Evolutionary conservation across 2,113 vertebrate species (phyloP), one percentile per base, ranked within the genome.

Genomic region (Gymnarchus niloticus): DNA sequence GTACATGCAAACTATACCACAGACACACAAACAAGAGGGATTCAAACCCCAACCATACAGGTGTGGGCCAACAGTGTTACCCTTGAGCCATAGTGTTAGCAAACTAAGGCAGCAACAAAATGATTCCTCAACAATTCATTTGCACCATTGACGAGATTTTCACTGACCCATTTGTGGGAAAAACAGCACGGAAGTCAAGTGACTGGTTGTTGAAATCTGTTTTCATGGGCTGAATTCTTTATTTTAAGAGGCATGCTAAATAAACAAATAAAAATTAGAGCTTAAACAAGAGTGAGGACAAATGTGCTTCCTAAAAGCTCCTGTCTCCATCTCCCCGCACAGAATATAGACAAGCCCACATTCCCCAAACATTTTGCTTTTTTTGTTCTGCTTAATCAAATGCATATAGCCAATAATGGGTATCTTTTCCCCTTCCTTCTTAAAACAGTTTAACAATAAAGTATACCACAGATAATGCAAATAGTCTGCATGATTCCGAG

Each of bases 241-340:
- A 73, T n/a, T n/a, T n/a, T n/a, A n/a, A n/a, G n/a, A n/a, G n/a
- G 65, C 65, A 41, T 73, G 65, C 65, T 73, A 37, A 73, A 73
- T 73, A 33, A 73, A 37, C 65, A 73, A 41, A 73, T n/a, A n/a
- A n/a, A n/a, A n/a, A n/a, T n/a, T n/a, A n/a, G n/a, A n/a, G n/a
- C n/a, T n/a, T n/a, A n/a, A n/a, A n/a, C n/a, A n/a, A n/a, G n/a
- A n/a, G n/a, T n/a, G n/a, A n/a, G 65, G 28, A 73, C 33, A 19
- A 41, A 33, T 6, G 41, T 73, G 65, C 65, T 73, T 7, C 65
- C 65, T 73, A 73, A 73, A 41, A 37, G 65, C 14, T 41, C 33
- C 41, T 73, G 65, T 73, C 65, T 73, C 28, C 4, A 12, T 19
- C 65, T 73, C 65, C 33, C 65, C 19, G 65, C 65, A 73, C 33